phyloP scores from a whole-genome alignment of 2,113 vertebrate species.

The Myiopsitta monachus region DNA sequence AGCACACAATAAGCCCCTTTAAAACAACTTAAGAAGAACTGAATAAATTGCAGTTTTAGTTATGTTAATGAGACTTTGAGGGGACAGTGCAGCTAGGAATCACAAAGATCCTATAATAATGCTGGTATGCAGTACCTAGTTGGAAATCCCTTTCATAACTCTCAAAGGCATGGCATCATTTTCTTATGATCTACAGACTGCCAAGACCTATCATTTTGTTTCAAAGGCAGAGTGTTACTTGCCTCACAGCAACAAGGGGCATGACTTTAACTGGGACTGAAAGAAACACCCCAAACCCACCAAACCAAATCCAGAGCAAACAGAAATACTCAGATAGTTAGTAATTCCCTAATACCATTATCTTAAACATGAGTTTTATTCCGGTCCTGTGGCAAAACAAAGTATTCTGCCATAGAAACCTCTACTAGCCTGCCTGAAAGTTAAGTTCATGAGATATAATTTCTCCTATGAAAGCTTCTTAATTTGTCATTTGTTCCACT shows the following conservation, averaged over 20 bases:
- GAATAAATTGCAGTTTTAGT: constrained; percentile 40
- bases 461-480: neutral
- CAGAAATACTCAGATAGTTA: neutral
- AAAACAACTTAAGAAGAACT: neutral
- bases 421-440: neutral
- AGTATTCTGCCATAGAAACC: neutral
- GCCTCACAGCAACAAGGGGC: neutral
- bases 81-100: neutral
- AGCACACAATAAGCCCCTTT: neutral
- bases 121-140: neutral
- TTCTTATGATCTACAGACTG: neutral
- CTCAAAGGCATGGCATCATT: neutral
- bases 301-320: neutral
- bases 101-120: neutral
- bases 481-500: neutral
- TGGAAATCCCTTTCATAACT: neutral
- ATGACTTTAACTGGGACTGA: neutral
- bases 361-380: neutral
- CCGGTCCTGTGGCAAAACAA: rapidly evolving
- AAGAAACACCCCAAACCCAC: rapidly evolving
- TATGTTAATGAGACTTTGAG: constrained; percentile 1
- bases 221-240: neutral
- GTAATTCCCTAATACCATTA: neutral
- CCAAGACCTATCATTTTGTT: neutral
- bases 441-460: neutral